These are phyloP conservation scores for Oryzias melastigma DNA, from an alignment of 2,113 vertebrate species.

Conservation along the genomic window DNA sequence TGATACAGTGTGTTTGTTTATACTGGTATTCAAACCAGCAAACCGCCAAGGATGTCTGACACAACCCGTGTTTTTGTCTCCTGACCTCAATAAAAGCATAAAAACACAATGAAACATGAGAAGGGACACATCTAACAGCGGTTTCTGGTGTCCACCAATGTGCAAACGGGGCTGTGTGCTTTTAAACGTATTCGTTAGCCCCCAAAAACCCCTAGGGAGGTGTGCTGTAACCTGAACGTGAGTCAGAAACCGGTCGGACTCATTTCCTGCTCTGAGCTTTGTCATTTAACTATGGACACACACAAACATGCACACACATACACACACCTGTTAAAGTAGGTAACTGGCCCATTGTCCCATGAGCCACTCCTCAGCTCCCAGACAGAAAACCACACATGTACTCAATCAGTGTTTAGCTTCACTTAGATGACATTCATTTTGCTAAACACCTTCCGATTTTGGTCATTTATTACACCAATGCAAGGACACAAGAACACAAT, in stretches of 20 bases:
- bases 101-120: conserved; percentile 27
- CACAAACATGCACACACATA: conserved; percentile 29
- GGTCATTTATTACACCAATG: conserved; percentile 26
- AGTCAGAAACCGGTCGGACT: conserved; percentile 63
- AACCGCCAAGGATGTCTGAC: conserved; percentile 23
- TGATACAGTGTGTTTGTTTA: too few relatives aligned
- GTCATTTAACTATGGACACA: conserved; percentile 46
- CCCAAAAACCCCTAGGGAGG: conserved; percentile 26
- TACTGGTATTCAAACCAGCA: conserved; percentile 32
- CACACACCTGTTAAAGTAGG: conserved; percentile 39
- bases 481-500: conserved; percentile 36
- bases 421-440: conserved; percentile 37
- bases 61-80: conserved; percentile 31
- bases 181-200: conserved; percentile 27
- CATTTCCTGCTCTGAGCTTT: conserved; percentile 56
- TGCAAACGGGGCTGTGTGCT: conserved; percentile 30
- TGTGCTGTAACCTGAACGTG: conserved; percentile 55
- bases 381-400: conserved; percentile 20
- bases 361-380: conserved; percentile 46
- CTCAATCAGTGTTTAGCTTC: conserved; percentile 11
- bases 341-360: conserved; percentile 30
- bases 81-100: conserved; percentile 49
- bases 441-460: conserved; percentile 13
- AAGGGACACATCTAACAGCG: conserved; percentile 49
- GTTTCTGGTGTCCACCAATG: conserved; percentile 50